These are phyloP conservation scores for Aphidius gifuensis DNA, from an alignment of 1,140 invertebrate species.

Conservation along the genomic window DNA sequence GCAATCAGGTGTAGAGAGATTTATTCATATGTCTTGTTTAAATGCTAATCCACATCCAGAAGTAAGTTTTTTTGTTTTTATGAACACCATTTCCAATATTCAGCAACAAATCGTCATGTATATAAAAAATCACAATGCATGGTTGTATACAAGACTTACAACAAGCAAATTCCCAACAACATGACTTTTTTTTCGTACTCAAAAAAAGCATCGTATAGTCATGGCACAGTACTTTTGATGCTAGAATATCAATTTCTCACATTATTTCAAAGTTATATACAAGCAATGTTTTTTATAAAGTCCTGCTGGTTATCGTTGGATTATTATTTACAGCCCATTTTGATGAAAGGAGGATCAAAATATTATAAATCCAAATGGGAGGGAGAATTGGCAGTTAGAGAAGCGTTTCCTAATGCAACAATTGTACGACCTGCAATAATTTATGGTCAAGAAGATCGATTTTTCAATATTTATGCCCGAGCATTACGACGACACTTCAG, in stretches of 20 bases:
- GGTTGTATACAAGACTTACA: too few species aligned
- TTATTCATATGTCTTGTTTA: slow-evolving; percentile 81
- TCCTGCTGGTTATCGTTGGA: too few species aligned
- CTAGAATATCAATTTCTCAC: too few species aligned
- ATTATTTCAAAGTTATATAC: too few species aligned
- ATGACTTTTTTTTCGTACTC: too few species aligned
- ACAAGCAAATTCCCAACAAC: too few species aligned
- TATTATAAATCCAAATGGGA: slow-evolving; percentile 72
- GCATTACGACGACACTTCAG: slow-evolving; percentile 57
- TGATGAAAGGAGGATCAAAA: slow-evolving; percentile 63
- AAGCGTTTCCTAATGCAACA: slow-evolving; percentile 94
- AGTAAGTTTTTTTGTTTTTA: slow-evolving; percentile 51
- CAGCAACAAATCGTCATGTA: too few species aligned
- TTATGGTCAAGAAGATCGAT: slow-evolving; percentile 86
- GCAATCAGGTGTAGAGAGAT: slow-evolving; percentile 75
- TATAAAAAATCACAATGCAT: too few species aligned
- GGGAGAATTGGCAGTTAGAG: slow-evolving; percentile 83
- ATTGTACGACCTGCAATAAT: slow-evolving; percentile 89
- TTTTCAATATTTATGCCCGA: slow-evolving; percentile 63
- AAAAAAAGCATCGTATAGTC: too few species aligned
- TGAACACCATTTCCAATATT: too few species aligned
- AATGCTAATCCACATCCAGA: slow-evolving; percentile 67
- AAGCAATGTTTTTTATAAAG: too few species aligned
- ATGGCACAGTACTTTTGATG: too few species aligned
- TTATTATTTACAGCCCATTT: slow-evolving; percentile 40